Conservation (phyloP, 2,113 vertebrate genomes). For the Pelobates fuscus region DNA sequence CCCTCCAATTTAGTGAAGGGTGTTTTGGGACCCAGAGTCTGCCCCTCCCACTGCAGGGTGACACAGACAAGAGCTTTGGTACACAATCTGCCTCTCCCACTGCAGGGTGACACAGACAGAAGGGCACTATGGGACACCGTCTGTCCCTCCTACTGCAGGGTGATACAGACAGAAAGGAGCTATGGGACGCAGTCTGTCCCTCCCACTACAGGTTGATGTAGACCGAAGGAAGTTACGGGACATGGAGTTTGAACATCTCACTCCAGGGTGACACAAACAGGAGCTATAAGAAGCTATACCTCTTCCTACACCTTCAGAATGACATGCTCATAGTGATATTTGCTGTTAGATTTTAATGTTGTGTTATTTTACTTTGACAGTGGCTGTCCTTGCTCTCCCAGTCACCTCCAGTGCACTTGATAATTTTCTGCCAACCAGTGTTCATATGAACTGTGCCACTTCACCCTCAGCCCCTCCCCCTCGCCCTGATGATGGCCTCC, state of each 20-base stretch:
- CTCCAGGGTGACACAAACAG: neutral
- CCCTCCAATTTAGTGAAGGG: neutral
- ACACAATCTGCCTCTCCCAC: neutral
- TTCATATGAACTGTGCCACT: slow-evolving; percentile 61
- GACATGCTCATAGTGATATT: too few relatives aligned
- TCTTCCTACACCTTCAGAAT: neutral
- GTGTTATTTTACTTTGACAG: neutral
- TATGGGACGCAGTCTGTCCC: neutral
- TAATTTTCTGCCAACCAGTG: slow-evolving; percentile 71
- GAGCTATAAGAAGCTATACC: neutral
- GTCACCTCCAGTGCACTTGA: slow-evolving; percentile 53
- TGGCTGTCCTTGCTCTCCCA: slow-evolving; percentile 66
- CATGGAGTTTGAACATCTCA: too few relatives aligned
- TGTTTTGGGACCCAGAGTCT: neutral
- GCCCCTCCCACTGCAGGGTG: too few relatives aligned
- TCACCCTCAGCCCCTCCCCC: neutral
- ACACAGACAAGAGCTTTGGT: neutral
- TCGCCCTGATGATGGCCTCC: slow-evolving; percentile 60
- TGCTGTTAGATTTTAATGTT: neutral
- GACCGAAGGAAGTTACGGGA: too few relatives aligned
- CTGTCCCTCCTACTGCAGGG: neutral
- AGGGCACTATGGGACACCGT: neutral
- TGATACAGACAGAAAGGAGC: neutral
- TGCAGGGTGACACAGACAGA: neutral
- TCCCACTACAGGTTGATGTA: too few relatives aligned